These are phyloP conservation scores for Drosophila ercepeae DNA, from an alignment of 1,140 invertebrate genomes.

Conservation along the genomic window DNA sequence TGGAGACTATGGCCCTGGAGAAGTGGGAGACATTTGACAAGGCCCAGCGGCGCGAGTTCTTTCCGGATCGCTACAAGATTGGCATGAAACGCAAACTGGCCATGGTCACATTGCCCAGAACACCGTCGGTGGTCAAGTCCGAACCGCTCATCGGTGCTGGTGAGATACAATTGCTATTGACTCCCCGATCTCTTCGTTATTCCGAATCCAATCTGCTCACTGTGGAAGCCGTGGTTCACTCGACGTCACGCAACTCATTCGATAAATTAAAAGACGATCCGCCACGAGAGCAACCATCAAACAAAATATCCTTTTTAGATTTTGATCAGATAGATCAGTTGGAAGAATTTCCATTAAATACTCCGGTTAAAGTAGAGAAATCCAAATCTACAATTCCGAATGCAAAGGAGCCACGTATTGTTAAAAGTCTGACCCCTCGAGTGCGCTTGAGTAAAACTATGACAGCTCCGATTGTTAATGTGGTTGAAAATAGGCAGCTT, in stretches of 20 bases:
- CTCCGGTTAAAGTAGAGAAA: too few relatives aligned
- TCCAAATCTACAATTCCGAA: too few relatives aligned
- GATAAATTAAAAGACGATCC: too few relatives aligned
- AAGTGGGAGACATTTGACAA: not conserved
- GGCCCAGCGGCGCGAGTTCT: not conserved
- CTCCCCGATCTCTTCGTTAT: rapidly evolving
- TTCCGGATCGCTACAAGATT: not conserved
- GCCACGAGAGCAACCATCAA: too few relatives aligned
- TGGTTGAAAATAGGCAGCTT: too few relatives aligned
- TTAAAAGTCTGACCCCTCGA: too few relatives aligned
- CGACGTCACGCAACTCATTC: too few relatives aligned
- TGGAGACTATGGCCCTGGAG: not conserved
- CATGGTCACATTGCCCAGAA: not conserved
- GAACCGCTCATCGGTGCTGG: not conserved
- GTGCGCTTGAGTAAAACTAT: too few relatives aligned
- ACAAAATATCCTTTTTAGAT: not conserved
- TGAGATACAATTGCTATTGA: not conserved
- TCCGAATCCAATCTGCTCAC: not conserved
- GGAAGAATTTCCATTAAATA: too few relatives aligned
- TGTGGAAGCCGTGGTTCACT: not conserved
- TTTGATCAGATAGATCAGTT: too few relatives aligned
- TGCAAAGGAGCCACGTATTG: too few relatives aligned
- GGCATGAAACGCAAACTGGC: not conserved
- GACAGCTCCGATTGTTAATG: too few relatives aligned
- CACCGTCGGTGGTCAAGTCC: not conserved